These are phyloP conservation scores for Phortica variegata DNA, from an alignment of 1,140 invertebrate species.

Conservation along the genomic window DNA sequence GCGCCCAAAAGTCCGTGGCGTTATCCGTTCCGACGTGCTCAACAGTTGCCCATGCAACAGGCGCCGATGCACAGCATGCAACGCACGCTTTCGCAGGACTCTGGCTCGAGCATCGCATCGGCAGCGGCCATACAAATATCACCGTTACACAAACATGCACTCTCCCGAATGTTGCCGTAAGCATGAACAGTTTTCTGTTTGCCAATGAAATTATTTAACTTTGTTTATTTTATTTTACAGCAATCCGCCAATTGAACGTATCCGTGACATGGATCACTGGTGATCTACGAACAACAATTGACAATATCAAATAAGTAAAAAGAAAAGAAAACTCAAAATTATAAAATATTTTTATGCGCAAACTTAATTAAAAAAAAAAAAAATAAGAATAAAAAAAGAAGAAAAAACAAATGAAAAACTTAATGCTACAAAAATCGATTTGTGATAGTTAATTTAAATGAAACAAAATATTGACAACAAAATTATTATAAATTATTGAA, in stretches of 20 bases:
- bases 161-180: conserved; percentile 55
- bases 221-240: conserved; percentile 18
- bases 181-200: conserved; percentile 7
- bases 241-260: conserved; percentile 50
- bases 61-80: conserved; percentile 36
- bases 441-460: conserved; percentile 45
- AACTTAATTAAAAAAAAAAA: conserved; percentile 14
- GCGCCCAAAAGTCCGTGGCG: conserved; percentile 63
- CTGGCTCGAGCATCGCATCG: conserved; percentile 56
- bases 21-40: conserved; percentile 58
- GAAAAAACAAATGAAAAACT: too few species aligned
- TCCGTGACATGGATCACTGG: conserved; percentile 54
- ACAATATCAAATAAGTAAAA: conserved; percentile 16
- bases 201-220: not conserved
- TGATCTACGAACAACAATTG: conserved; percentile 25
- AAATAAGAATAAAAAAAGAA: conserved; percentile 26
- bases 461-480: conserved; percentile 21
- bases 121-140: conserved; percentile 47
- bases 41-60: conserved; percentile 29
- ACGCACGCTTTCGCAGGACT: conserved; percentile 57
- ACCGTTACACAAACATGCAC: conserved; percentile 47
- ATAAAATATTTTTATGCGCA: too few species aligned
- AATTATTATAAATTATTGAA: conserved; percentile 14
- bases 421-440: conserved; percentile 16
- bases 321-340: conserved; percentile 5